Conservation (phyloP, 2,888 invertebrate genomes). For the Osedax frankpressi region DNA sequence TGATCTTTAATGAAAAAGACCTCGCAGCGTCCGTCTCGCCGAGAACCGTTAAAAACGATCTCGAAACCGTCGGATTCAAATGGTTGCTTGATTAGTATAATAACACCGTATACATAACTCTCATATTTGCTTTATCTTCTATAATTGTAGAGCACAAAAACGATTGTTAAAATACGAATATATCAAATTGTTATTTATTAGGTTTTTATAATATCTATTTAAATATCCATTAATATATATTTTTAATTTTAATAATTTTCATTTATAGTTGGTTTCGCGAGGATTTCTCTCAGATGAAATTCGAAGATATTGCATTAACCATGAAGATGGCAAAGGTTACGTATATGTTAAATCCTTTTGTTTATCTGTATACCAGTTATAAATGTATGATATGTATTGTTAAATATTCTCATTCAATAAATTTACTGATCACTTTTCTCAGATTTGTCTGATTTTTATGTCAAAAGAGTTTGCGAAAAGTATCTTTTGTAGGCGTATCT, state of each 20-base stretch:
- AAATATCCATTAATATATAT: no score
- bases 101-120: neutral
- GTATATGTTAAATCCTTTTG: slow-evolving; percentile 2
- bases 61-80: slow-evolving; percentile 30
- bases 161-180: no score
- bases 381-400: no score
- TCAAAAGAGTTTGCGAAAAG: slow-evolving; percentile 37
- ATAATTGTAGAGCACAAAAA: no score
- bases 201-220: no score
- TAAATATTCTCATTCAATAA: no score
- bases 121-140: no score
- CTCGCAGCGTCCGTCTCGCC: slow-evolving; percentile 23
- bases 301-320: slow-evolving; percentile 33
- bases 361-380: no score
- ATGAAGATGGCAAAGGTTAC: slow-evolving; percentile 34
- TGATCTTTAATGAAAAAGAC: slow-evolving; percentile 34
- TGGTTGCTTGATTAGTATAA: slow-evolving; percentile 22
- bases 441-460: slow-evolving; percentile 31
- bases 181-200: no score
- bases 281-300: slow-evolving; percentile 31
- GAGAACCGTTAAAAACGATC: slow-evolving; percentile 31
- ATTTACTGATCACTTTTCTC: neutral
- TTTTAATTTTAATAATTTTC: no score
- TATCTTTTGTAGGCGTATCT: slow-evolving; percentile 31
- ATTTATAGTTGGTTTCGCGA: slow-evolving; percentile 34